Evolutionary conservation across 2,888 invertebrate species (phyloP), one percentile per base, ranked within the genome.

Genomic region (Synanthedon tipuliformis): DNA sequence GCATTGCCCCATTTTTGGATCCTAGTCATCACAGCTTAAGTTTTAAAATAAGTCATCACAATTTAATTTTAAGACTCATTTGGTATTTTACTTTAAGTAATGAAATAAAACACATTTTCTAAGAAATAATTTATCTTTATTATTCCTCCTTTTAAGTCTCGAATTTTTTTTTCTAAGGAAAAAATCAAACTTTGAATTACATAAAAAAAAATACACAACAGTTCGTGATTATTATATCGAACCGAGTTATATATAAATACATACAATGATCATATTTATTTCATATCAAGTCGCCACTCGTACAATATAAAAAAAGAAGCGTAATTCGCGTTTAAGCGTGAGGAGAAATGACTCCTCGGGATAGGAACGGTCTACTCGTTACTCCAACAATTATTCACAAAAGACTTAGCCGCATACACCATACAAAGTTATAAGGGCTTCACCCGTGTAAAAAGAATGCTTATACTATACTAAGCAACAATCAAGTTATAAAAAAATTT

Each of bases 81-180:
- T n/a, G n/a, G 34, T 34, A 34, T 2, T 34, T 34, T 34, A 45
- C 45, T 45, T 13, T 45, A 45, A 45, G 13, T 34, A 34, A 45
- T 15, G 45, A 75, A 85, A 81, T 83, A 81, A 86, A 85, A 85
- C 81, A 71, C 78, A 71, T 74, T 68, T 59, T 53, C 50, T 82
- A 85, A 84, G 85, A 87, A 87, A 85, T 85, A 86, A 85, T 85
- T 83, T 80, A 73, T 70, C 72, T 86, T 85, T 85, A 82, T 83
- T 83, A 81, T 82, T 82, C 78, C 81, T 80, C 83, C 82, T 81
- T 81, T 71, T 63, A 81, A 74, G 78, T 85, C 81, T 84, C 79
- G 78, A 83, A 79, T 79, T 85, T 78, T 81, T 85, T 81, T 81
- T 80, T 80, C 84, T 86, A 85, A 83, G 8, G 80, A 81, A 79